Conservation (phyloP, 2,113 vertebrate genomes). For the Micronycteris hirsuta region DNA sequence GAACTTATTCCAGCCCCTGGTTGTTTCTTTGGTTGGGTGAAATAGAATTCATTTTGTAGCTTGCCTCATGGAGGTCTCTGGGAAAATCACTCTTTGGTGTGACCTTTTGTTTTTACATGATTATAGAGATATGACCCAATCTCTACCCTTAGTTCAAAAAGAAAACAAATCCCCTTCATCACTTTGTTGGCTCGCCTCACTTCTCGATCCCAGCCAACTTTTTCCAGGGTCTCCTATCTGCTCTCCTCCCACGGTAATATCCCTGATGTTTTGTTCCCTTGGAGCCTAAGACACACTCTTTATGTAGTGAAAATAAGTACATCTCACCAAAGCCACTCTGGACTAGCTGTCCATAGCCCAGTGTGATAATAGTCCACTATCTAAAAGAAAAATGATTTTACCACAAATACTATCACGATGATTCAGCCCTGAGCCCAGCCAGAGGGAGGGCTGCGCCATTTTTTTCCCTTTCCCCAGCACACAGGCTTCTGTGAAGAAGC, state of each 20-base stretch:
- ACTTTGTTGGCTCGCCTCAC: neutral
- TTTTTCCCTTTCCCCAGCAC: conserved; percentile 19
- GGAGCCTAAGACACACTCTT: conserved; percentile 11
- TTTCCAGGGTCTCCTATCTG: neutral
- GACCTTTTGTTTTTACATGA: conserved; percentile 34
- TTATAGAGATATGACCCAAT: conserved; percentile 24
- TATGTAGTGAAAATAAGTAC: neutral
- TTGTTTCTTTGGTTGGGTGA: neutral
- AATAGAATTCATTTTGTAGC: neutral
- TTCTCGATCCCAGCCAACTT: neutral
- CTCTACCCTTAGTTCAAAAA: conserved; percentile 21
- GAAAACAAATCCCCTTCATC: conserved; percentile 26
- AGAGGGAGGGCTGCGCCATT: conserved; percentile 26
- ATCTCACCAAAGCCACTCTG: conserved; percentile 42
- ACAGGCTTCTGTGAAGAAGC: conserved; percentile 55
- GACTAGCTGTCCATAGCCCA: conserved; percentile 49
- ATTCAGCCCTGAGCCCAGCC: conserved; percentile 59
- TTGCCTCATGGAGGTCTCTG: neutral
- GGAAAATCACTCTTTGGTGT: neutral
- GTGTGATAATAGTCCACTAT: conserved; percentile 67
- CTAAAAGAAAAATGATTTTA: conserved; percentile 61
- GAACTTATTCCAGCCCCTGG: neutral
- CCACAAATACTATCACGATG: conserved; percentile 61
- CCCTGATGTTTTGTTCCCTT: conserved; percentile 44
- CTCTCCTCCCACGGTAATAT: conserved; percentile 21